A percentile compares a stretch with the other conserved stretches of the same genome.
Conservation (phyloP, 2,113 vertebrate genomes). For the Centropus unirufus region DNA sequence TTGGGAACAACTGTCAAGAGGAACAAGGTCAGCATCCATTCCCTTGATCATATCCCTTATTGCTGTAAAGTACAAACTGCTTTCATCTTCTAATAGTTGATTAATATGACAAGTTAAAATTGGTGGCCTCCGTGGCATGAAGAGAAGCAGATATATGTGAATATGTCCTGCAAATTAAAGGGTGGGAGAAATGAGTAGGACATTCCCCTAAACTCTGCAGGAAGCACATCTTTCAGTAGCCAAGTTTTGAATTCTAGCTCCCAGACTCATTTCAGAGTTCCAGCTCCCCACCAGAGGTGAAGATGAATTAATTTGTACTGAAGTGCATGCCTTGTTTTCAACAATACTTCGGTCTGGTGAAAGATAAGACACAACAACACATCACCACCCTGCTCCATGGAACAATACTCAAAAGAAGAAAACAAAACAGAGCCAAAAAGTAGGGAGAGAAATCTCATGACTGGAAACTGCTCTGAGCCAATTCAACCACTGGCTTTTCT, state of each 20-base stretch:
- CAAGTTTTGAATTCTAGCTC: neutral
- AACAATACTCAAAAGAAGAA: neutral
- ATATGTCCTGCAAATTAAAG: neutral
- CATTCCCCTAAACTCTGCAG: neutral
- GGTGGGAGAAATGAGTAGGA: neutral
- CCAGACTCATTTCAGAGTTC: neutral
- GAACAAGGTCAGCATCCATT: constrained; percentile 53
- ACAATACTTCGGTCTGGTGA: neutral
- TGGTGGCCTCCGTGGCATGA: neutral
- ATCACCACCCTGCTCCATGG: neutral
- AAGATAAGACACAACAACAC: neutral
- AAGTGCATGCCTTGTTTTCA: accelerated
- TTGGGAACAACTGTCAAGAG: constrained; percentile 51
- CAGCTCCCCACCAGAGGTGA: neutral
- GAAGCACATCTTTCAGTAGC: neutral
- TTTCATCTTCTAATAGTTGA: constrained; percentile 51
- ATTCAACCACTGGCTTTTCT: neutral
- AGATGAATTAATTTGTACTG: neutral
- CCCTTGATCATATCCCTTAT: neutral
- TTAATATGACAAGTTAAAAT: constrained; percentile 28
- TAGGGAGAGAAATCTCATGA: neutral
- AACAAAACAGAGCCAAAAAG: too few species aligned
- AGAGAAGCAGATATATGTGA: neutral
- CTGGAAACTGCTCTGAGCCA: neutral
- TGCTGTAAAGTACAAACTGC: constrained; percentile 9